Base-by-base conservation (phyloP, 2,113 vertebrate species). In the Amia ocellicauda region DNA sequence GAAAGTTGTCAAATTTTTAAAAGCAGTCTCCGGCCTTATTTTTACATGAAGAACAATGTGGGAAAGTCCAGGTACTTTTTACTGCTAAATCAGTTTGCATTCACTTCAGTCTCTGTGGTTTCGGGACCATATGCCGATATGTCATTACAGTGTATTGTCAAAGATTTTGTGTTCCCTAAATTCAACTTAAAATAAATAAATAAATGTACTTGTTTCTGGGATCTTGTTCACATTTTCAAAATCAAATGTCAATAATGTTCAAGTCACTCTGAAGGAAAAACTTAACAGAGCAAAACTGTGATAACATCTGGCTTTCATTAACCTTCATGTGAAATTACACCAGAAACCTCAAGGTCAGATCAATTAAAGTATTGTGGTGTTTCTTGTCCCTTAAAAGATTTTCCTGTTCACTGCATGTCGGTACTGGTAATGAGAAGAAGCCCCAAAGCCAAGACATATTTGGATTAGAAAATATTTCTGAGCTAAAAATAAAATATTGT, bases 271-370 rank as follows among this genome's bases (percentile, higher is more conserved):
- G n/a, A n/a, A n/a, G n/a, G n/a, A n/a, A n/a, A n/a, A n/a, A n/a
- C n/a, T n/a, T n/a, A n/a, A n/a, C n/a, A n/a, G n/a, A n/a, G n/a
- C n/a, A n/a, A n/a, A 71, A 69, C 71, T 26, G 62, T 61, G 73
- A 72, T 62, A 83, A 82, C 90, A 92, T 90, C 89, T 93, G 92
- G 80, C 84, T 85, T 83, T 81, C 84, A 85, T 92, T 90, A 82
- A 75, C 23, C 0, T 0, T 84, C 71, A 71, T 54, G 73, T 60
- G 70, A 80, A 76, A 79, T 78, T 74, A 79, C 83, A 79, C 78
- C 78, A 70, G 81, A 71, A 79, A 68, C 70, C 69, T 76, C 70
- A 70, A 83, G 89, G 88, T 91, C 86, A 86, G 61, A 71, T 78
- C 77, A 83, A 79, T 83, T 85, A 82, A 81, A 79, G 74, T 61